phyloP scores from a whole-genome alignment of 2,113 vertebrate species.

The Perca fluviatilis region DNA sequence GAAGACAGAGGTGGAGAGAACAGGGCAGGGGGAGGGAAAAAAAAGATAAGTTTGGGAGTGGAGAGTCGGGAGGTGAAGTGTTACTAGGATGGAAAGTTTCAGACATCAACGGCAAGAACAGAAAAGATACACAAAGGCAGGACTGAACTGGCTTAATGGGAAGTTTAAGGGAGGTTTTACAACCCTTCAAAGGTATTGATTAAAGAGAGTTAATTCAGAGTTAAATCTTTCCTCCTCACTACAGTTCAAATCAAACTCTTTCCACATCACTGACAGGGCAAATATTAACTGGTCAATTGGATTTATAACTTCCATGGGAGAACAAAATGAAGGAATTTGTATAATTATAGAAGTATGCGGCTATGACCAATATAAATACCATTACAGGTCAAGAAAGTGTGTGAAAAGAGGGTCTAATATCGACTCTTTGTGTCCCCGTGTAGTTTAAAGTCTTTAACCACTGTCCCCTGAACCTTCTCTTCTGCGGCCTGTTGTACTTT shows the following conservation, averaged over 20 bases:
- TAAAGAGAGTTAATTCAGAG: constrained; percentile 31
- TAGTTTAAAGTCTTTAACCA: constrained; percentile 33
- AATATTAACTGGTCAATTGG: constrained; percentile 7
- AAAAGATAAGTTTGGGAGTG: not conserved
- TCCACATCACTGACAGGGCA: constrained; percentile 19
- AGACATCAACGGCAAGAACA: not conserved
- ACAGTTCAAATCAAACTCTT: constrained; percentile 5
- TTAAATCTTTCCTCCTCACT: constrained; percentile 51
- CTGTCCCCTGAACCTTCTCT: constrained; percentile 29
- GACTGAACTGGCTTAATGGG: not conserved
- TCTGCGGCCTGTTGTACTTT: constrained; percentile 43
- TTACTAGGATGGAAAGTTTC: constrained; percentile 43
- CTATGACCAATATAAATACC: not conserved
- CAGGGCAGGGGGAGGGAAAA: too few relatives aligned
- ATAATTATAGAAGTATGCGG: not conserved
- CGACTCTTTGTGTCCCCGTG: constrained; percentile 1
- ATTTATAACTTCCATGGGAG: constrained; percentile 19
- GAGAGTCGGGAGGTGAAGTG: constrained; percentile 20
- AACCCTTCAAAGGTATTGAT: constrained; percentile 12
- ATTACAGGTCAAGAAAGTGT: constrained; percentile 11
- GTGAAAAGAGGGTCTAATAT: not conserved
- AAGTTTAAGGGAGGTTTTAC: constrained; percentile 7
- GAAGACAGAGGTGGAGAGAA: constrained; percentile 25
- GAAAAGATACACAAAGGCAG: constrained; percentile 17
- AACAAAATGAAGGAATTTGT: constrained; percentile 24